phyloP scores from a whole-genome alignment of 2,113 vertebrate species.

The Macquaria ambigua region DNA sequence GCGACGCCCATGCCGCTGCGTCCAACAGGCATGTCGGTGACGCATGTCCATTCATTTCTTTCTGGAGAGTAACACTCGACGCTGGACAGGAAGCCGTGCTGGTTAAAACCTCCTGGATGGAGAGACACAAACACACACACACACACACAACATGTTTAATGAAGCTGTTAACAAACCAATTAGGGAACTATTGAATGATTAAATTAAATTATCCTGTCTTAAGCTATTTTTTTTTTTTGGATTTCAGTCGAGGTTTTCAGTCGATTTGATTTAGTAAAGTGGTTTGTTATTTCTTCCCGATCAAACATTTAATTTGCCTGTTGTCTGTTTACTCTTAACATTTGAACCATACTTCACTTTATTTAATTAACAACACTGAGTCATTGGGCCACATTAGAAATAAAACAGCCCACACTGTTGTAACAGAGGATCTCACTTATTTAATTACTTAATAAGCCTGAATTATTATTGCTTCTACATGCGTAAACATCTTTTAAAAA shows the following conservation, averaged over 20 bases:
- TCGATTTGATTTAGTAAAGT: constrained; percentile 8
- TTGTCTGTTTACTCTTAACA: constrained; percentile 25
- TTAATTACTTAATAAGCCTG: background rate
- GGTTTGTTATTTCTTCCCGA: background rate
- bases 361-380: constrained; percentile 23
- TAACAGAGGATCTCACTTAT: background rate
- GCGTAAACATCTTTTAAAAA: background rate
- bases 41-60: constrained; percentile 81
- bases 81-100: constrained; percentile 84
- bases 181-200: constrained; percentile 3
- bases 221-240: background rate
- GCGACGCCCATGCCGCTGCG: constrained; percentile 88
- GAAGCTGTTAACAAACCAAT: constrained; percentile 20
- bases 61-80: constrained; percentile 85
- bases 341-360: constrained; percentile 9
- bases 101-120: constrained; percentile 86
- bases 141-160: constrained; percentile 10
- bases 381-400: background rate
- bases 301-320: constrained; percentile 27
- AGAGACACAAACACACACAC: constrained; percentile 13
- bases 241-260: background rate
- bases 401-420: background rate
- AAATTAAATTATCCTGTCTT: background rate
- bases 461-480: background rate
- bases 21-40: constrained; percentile 82